Percentiles rank a stretch among this genome's conserved stretches.
Conservation (phyloP, 2,797 vertebrate genomes). For the Chaetodon trifasciatus region DNA sequence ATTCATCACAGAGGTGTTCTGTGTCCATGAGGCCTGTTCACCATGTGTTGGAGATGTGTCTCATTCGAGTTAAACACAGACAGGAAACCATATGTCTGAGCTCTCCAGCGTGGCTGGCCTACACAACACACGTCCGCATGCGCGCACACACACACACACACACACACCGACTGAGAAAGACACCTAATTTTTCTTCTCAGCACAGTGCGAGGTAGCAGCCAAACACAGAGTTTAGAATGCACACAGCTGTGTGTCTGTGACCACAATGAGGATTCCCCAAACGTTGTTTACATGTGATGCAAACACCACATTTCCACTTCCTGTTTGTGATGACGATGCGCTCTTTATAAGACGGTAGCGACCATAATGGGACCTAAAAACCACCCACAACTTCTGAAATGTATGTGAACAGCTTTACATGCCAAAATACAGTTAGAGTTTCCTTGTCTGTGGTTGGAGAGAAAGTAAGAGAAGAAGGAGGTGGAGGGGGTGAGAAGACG, state of each 20-base stretch:
- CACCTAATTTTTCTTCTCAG: constrained; percentile 15
- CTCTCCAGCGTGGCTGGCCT: constrained; percentile 75
- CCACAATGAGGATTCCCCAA: constrained; percentile 56
- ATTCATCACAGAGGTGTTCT: constrained; percentile 38
- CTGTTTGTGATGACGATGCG: constrained; percentile 51
- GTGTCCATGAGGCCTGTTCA: constrained; percentile 68
- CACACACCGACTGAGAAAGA: constrained; percentile 8
- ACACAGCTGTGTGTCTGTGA: constrained; percentile 31
- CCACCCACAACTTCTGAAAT: constrained; percentile 23
- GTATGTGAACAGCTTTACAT: background rate
- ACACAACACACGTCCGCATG: constrained; percentile 10
- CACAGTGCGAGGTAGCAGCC: background rate
- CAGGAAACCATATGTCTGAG: constrained; percentile 98
- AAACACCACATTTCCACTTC: constrained; percentile 54
- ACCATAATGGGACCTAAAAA: background rate
- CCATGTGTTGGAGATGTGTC: constrained; percentile 90
- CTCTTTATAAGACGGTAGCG: constrained; percentile 9
- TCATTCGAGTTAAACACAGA: constrained; percentile 93
- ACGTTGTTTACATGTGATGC: constrained; percentile 37
- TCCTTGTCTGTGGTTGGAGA: constrained; percentile 34
- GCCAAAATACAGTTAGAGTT: constrained; percentile 27
- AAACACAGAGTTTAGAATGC: background rate
- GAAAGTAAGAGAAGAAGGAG: constrained; percentile 3
- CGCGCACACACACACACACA: background rate
- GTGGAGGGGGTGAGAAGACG: background rate